These are phyloP conservation scores for Coenonympha arcania DNA, from an alignment of 2,888 invertebrate species.

Conservation along the genomic window DNA sequence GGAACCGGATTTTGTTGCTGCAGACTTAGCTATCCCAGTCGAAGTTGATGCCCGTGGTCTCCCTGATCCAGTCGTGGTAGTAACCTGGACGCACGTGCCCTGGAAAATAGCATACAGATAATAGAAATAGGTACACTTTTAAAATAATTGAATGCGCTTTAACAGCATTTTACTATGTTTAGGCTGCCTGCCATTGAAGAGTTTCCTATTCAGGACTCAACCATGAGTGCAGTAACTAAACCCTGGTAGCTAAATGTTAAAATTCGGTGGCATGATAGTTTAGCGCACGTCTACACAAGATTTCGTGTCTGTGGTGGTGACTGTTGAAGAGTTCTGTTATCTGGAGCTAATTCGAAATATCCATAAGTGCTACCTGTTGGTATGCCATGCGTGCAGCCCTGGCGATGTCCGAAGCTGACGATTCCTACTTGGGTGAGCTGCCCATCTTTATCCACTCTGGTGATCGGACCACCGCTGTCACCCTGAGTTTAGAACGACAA, in stretches of 20 bases:
- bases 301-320: too few relatives aligned
- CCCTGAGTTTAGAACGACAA: constrained; percentile 1
- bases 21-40: constrained; percentile 30
- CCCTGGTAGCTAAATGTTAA: too few relatives aligned
- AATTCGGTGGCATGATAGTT: too few relatives aligned
- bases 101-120: too few relatives aligned
- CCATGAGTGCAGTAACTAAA: too few relatives aligned
- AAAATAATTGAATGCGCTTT: too few relatives aligned
- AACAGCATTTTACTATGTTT: too few relatives aligned
- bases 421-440: constrained; percentile 34
- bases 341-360: too few relatives aligned
- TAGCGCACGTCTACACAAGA: too few relatives aligned
- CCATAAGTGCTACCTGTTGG: constrained; percentile 32
- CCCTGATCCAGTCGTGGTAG: constrained; percentile 37
- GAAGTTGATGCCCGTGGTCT: constrained; percentile 34
- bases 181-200: too few relatives aligned
- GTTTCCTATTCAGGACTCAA: too few relatives aligned
- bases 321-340: too few relatives aligned
- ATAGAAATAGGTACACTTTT: neutral
- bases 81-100: constrained; percentile 27
- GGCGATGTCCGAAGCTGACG: constrained; percentile 36
- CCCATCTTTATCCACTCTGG: constrained; percentile 35
- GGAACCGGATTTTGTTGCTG: neutral
- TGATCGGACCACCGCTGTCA: constrained; percentile 15
- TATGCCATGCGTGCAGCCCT: constrained; percentile 33